Percentiles rank a stretch among this genome's conserved stretches.
Evolutionary conservation across 2,888 invertebrate genomes (phyloP).

Genomic region (Omphaloscelis lunosa): DNA sequence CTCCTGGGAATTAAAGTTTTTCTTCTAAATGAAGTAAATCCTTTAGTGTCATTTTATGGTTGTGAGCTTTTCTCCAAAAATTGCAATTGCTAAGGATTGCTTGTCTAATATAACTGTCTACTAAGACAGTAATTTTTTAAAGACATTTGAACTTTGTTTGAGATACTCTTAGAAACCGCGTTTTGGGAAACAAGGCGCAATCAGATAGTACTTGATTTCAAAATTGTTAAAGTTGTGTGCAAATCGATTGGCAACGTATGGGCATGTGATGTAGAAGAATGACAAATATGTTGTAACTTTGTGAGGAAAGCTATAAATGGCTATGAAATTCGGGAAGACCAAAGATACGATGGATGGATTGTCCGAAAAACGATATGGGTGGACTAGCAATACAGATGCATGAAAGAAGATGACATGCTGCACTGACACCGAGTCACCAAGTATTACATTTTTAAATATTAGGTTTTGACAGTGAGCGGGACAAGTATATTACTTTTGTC

Average conservation of each 20-base stretch:
- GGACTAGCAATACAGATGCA: neutral
- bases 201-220: neutral
- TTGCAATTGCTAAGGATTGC: neutral
- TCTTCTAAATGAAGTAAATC: constrained; percentile 23
- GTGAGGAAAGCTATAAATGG: neutral
- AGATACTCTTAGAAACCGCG: neutral
- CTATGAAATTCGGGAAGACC: neutral
- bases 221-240: neutral
- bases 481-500: constrained; percentile 18
- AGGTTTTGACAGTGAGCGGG: constrained; percentile 1
- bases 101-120: neutral
- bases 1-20: constrained; percentile 40
- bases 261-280: neutral
- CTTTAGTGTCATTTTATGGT: neutral
- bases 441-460: too few species aligned
- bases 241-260: neutral
- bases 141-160: neutral
- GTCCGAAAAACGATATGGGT: neutral
- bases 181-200: neutral
- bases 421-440: neutral
- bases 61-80: neutral
- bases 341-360: constrained; percentile 8
- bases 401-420: neutral
- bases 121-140: neutral
- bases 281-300: neutral